These are phyloP conservation scores for Nudaria mundana DNA, from an alignment of 2,888 invertebrate species.

Conservation along the genomic window DNA sequence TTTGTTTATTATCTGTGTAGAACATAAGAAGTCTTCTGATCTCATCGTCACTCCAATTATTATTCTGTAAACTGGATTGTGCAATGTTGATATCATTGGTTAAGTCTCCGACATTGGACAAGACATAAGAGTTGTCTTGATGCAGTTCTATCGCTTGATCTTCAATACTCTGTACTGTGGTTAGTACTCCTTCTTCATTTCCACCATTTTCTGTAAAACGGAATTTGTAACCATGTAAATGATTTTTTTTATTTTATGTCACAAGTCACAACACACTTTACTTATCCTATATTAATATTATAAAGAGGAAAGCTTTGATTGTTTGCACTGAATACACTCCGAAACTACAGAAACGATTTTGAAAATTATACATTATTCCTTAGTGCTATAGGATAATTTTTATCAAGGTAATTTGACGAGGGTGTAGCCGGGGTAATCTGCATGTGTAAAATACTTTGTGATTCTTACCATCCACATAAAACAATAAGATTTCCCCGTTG, in stretches of 20 bases:
- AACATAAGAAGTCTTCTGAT: constrained; percentile 58
- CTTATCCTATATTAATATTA: too few species aligned
- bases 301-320: too few species aligned
- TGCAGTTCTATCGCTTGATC: constrained; percentile 39
- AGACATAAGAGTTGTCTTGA: constrained; percentile 34
- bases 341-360: too few species aligned
- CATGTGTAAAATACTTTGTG: too few species aligned
- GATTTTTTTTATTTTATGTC: too few species aligned
- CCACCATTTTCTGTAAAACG: constrained; percentile 56
- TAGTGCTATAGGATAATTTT: too few species aligned
- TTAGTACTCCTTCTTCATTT: constrained; percentile 46
- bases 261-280: too few species aligned
- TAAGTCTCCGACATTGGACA: constrained; percentile 31
- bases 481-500: constrained; percentile 68
- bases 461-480: constrained; percentile 72
- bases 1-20: constrained; percentile 66
- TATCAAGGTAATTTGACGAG: too few species aligned
- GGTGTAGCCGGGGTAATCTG: too few species aligned
- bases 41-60: constrained; percentile 59
- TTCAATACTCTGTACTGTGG: constrained; percentile 46
- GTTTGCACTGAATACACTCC: too few species aligned
- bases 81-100: constrained; percentile 12
- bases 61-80: constrained; percentile 5
- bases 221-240: too few species aligned
- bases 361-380: too few species aligned